Base-by-base conservation (phyloP, 2,888 invertebrate genomes). In the Flexamia atlantica region DNA sequence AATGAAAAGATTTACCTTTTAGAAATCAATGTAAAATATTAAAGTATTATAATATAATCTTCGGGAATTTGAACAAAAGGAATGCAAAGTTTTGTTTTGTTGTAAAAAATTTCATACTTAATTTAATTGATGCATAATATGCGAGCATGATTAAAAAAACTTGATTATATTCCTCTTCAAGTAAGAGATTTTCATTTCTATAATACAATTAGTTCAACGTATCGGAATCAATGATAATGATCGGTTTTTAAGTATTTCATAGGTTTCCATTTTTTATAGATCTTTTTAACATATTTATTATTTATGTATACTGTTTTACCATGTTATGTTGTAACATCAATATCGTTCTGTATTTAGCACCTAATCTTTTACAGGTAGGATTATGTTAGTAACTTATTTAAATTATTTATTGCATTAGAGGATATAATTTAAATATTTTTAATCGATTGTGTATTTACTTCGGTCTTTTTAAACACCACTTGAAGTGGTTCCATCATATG, bases 381-480 rank as follows among this genome's bases (percentile, higher is more conserved):
- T 14, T 20, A 12, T 40, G 23, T 12, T n/a, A 9, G 32, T 68
- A 36, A 68, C 40, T 72, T 72, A 40, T 40, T 72, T 72, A 23
- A 64, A 28, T 64, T 42, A 72, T 72, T 72, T 40, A 72, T 72
- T 72, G 20, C 72, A 72, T 40, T 68, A 46, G 46, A 46, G 12
- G 46, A 3, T 46, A 17, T 36, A 36, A 36, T 36, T 36, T 36
- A 36, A 9, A 36, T 53, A 23, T 53, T 53, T 12, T 53, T 20
- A 53, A 23, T 53, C 23, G 10, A 23, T 20, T 23, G 7, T 46
- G 17, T 46, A 9, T 46, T 46, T 4, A 46, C 14, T 46, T 12
- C 17, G 46, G 7, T 46, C 46, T 36, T 36, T 36, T 36, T 36
- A 9, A 46, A 17, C 46, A 46, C 3, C 14, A 46, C 17, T 46